phyloP scores from a whole-genome alignment of 1,140 invertebrate genomes.

The Drosophila varians region DNA sequence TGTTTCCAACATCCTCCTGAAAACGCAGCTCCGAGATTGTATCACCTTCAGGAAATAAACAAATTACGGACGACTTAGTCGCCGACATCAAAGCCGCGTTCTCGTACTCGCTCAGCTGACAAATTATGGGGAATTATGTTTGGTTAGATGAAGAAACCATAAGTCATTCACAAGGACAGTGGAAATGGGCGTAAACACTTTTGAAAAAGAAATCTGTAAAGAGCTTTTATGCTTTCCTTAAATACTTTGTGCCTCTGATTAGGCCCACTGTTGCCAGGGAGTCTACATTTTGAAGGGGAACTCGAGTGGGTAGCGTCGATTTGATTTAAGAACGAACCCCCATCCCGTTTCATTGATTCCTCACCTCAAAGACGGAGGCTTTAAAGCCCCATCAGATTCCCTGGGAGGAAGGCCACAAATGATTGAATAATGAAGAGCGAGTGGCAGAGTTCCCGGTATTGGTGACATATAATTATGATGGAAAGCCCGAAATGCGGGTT shows the following conservation, averaged over 20 bases:
- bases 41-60: constrained; percentile 42
- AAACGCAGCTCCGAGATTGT: constrained; percentile 8
- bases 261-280: constrained; percentile 17
- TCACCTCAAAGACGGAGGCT: constrained; percentile 6
- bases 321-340: constrained; percentile 61
- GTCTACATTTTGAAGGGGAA: background rate
- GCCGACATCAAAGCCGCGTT: constrained; percentile 7
- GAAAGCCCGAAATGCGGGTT: constrained; percentile 6
- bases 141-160: constrained; percentile 13
- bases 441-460: constrained; percentile 28
- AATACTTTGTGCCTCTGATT: no score
- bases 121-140: constrained; percentile 48
- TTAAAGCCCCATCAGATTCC: constrained; percentile 28
- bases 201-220: no score
- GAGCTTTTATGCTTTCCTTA: no score
- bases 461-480: constrained; percentile 60
- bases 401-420: constrained; percentile 15
- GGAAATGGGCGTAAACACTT: no score
- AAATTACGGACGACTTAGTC: constrained; percentile 41
- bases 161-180: constrained; percentile 29
- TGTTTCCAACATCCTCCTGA: background rate
- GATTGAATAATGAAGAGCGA: constrained; percentile 52
- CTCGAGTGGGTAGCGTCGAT: constrained; percentile 47
- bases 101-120: constrained; percentile 29
- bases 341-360: constrained; percentile 5